Conservation (phyloP, 2,113 vertebrate species). For the Macaca mulatta region DNA sequence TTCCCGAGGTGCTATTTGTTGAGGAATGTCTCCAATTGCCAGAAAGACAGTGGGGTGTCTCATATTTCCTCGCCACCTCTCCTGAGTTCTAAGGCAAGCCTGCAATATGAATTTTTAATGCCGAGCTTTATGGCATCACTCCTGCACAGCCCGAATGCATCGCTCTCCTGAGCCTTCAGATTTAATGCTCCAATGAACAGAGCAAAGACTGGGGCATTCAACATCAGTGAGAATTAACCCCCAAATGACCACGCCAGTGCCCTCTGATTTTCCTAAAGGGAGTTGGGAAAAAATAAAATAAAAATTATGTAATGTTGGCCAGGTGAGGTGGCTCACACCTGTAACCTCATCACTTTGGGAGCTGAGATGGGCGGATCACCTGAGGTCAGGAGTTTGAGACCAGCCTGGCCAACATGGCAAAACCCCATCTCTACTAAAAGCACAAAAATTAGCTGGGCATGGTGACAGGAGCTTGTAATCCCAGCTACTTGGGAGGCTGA, state of each 20-base stretch:
- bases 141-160: conserved; percentile 83
- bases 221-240: conserved; percentile 86
- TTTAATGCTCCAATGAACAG: conserved; percentile 89
- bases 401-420: too few species aligned
- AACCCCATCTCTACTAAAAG: too few species aligned
- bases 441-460: too few species aligned
- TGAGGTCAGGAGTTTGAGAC: too few species aligned
- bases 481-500: too few species aligned
- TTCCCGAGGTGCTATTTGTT: conserved; percentile 86
- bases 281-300: neutral
- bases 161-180: conserved; percentile 88
- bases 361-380: too few species aligned
- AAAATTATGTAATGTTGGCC: neutral
- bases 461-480: too few species aligned
- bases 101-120: conserved; percentile 96
- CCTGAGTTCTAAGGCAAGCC: conserved; percentile 86
- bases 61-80: conserved; percentile 85
- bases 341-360: too few species aligned
- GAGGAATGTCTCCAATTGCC: conserved; percentile 90
- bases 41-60: conserved; percentile 87
- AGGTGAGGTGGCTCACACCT: too few species aligned
- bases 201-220: conserved; percentile 82
- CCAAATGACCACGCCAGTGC: conserved; percentile 38
- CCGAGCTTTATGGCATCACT: conserved; percentile 90
- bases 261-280: conserved; percentile 75